These are phyloP conservation scores for Megamerina dolium DNA, from an alignment of 2,888 invertebrate species.

Conservation along the genomic window DNA sequence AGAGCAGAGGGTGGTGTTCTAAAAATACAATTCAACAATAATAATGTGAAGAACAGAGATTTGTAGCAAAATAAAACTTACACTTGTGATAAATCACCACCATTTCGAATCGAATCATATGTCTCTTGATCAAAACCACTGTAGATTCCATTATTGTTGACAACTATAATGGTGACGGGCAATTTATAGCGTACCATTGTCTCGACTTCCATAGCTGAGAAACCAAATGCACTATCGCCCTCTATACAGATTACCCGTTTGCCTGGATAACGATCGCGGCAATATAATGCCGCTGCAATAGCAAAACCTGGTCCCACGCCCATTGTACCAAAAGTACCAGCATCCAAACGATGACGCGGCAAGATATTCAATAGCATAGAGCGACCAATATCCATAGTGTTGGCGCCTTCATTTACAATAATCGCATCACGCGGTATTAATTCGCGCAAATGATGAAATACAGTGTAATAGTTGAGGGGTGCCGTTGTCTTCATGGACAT, in stretches of 20 bases:
- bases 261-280: slow-evolving; percentile 70
- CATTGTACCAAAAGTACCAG: slow-evolving; percentile 97
- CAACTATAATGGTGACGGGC: slow-evolving; percentile 81
- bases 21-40: slow-evolving; percentile 20
- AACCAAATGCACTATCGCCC: slow-evolving; percentile 97
- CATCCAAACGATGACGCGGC: slow-evolving; percentile 86
- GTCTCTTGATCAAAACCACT: slow-evolving; percentile 75
- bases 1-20: slow-evolving; percentile 83
- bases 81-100: slow-evolving; percentile 69
- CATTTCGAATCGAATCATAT: slow-evolving; percentile 62
- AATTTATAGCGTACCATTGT: slow-evolving; percentile 92
- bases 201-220: slow-evolving; percentile 97
- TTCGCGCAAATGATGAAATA: slow-evolving; percentile 76
- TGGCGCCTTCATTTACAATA: slow-evolving; percentile 95
- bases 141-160: slow-evolving; percentile 95
- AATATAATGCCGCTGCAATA: slow-evolving; percentile 86
- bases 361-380: slow-evolving; percentile 76
- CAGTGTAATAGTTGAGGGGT: slow-evolving; percentile 91
- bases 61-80: slow-evolving; percentile 48
- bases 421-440: slow-evolving; percentile 74
- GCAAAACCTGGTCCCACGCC: slow-evolving; percentile 91
- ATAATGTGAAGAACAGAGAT: not conserved
- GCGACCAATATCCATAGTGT: slow-evolving; percentile 97
- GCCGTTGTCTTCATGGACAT: slow-evolving; percentile 64
- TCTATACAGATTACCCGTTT: slow-evolving; percentile 89